phyloP scores from a whole-genome alignment of 2,113 vertebrate species.

The Sturnus vulgaris region DNA sequence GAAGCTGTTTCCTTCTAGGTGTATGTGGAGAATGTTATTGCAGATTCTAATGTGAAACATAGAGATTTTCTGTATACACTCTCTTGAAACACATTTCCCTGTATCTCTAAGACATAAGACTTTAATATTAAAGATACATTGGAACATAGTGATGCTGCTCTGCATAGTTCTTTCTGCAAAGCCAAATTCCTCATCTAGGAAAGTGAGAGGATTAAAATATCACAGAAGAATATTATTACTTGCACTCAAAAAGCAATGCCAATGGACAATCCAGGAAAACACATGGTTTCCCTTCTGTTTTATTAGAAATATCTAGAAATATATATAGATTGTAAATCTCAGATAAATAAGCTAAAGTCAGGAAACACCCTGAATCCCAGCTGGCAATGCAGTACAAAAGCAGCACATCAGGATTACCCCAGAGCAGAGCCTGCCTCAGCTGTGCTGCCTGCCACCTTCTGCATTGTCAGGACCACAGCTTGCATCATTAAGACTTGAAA shows the following conservation, averaged over 20 bases:
- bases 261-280: not conserved
- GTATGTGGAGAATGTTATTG: not conserved
- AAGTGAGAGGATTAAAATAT: not conserved
- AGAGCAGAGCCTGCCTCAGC: not conserved
- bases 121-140: not conserved
- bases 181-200: not conserved
- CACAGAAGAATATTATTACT: not conserved
- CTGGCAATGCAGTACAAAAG: not conserved
- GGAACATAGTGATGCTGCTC: not conserved
- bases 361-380: not conserved
- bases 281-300: not conserved
- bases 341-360: not conserved
- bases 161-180: not conserved
- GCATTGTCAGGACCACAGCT: not conserved
- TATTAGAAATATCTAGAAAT: not conserved
- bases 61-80: not conserved
- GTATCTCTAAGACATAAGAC: not conserved
- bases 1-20: not conserved
- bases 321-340: not conserved
- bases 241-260: not conserved
- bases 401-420: not conserved
- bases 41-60: not conserved
- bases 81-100: not conserved
- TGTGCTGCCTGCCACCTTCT: not conserved
- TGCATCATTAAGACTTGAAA: constrained; percentile 25